Evolutionary conservation across 2,888 invertebrate species (phyloP).

Genomic region (Cephus spinipes): DNA sequence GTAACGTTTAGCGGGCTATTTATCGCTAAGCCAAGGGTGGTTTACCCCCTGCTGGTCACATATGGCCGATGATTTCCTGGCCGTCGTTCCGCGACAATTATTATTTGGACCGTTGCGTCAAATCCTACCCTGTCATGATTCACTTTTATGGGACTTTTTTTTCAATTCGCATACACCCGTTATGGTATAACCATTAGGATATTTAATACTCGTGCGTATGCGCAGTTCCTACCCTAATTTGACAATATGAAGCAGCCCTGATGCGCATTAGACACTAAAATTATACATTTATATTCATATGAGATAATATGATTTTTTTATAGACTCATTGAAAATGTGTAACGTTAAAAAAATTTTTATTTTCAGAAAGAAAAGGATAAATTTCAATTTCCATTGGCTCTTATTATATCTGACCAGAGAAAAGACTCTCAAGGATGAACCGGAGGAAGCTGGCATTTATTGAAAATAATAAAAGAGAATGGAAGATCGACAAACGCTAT

Average conservation of each 20-base stretch:
- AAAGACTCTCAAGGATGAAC: background rate
- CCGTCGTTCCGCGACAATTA: constrained; percentile 47
- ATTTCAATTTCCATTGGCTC: background rate
- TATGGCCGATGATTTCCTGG: constrained; percentile 54
- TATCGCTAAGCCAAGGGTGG: constrained; percentile 44
- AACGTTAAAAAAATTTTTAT: background rate
- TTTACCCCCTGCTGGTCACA: constrained; percentile 57
- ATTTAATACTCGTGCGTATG: background rate
- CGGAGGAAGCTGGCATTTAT: background rate
- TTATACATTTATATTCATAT: background rate
- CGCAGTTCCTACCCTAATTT: background rate
- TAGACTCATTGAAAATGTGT: background rate
- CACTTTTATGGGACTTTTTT: constrained; percentile 46
- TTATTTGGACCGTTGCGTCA: constrained; percentile 44
- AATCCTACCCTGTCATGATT: constrained; percentile 37
- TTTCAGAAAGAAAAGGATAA: background rate
- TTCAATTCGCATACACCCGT: constrained; percentile 14
- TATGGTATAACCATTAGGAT: background rate
- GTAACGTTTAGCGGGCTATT: constrained; percentile 30
- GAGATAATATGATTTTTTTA: background rate
- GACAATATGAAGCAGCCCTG: background rate
- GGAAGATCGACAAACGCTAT: background rate
- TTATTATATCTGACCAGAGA: no score
- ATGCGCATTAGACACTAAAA: background rate
- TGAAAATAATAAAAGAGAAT: background rate